These are phyloP conservation scores for Celastrina argiolus DNA, from an alignment of 2,888 invertebrate species.

Conservation along the genomic window DNA sequence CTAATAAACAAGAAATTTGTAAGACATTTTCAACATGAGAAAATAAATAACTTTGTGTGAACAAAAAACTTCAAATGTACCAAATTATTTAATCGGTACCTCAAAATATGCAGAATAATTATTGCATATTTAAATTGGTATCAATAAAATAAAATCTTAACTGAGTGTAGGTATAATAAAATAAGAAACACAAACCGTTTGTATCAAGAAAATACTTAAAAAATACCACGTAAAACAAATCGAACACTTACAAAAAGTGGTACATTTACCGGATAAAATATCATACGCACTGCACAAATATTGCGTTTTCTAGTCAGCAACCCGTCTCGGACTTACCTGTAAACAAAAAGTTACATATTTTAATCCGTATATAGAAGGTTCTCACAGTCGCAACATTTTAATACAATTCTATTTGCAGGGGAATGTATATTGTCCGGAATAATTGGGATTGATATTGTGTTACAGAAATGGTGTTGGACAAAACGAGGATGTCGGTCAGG, in stretches of 20 bases:
- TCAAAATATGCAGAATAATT: no score
- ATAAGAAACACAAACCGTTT: no score
- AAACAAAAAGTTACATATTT: conserved; percentile 31
- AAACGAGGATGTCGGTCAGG: conserved; percentile 1
- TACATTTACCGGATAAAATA: conserved; percentile 28
- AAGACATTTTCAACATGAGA: no score
- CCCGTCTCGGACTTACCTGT: conserved; percentile 39
- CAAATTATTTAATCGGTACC: no score
- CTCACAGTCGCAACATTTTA: conserved; percentile 21
- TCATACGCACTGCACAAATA: conserved; percentile 34
- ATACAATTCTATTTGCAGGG: background rate
- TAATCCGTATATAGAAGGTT: conserved; percentile 11
- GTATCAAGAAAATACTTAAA: no score
- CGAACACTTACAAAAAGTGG: background rate
- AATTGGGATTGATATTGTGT: conserved; percentile 8
- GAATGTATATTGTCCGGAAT: conserved; percentile 1
- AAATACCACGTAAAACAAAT: background rate
- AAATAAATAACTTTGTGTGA: no score
- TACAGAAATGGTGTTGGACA: conserved; percentile 9
- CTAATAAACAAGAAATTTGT: no score
- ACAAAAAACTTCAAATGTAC: no score
- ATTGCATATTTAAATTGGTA: no score
- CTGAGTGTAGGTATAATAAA: no score
- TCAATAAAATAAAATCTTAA: no score
- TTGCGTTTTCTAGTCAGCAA: conserved; percentile 36